Conservation (phyloP, 2,113 vertebrate genomes). For the Uria lomvia region DNA sequence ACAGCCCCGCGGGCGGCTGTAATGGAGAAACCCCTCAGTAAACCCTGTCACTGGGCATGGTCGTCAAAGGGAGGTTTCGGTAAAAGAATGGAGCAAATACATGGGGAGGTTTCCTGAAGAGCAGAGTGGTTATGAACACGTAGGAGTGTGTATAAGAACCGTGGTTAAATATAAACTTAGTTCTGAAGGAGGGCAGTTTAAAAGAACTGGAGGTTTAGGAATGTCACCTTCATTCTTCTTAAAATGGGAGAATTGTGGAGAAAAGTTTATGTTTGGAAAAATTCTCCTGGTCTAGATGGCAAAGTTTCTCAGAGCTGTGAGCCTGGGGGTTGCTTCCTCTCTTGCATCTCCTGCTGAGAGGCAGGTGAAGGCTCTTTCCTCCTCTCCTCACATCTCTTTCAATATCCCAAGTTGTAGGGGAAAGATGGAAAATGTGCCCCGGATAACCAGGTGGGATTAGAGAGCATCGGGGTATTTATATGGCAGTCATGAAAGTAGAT, state of each 20-base stretch:
- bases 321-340: not conserved
- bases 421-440: not conserved
- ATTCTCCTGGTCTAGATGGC: not conserved
- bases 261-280: not conserved
- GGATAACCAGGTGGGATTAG: not conserved
- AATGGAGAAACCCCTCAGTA: not conserved
- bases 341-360: not conserved
- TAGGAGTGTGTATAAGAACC: not conserved
- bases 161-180: not conserved
- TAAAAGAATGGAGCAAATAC: not conserved
- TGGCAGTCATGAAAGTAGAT: not conserved
- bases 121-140: fast-evolving
- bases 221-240: not conserved
- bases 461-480: not conserved
- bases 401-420: not conserved
- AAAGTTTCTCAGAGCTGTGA: not conserved
- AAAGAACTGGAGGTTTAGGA: not conserved
- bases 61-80: fast-evolving
- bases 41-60: not conserved
- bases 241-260: not conserved
- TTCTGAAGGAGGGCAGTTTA: not conserved
- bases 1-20: fast-evolving
- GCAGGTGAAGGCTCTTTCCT: not conserved
- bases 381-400: not conserved
- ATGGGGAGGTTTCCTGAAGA: not conserved